phyloP scores from a whole-genome alignment of 92 coral and sea anemone genomes.

The Anthopleura xanthogrammica region DNA sequence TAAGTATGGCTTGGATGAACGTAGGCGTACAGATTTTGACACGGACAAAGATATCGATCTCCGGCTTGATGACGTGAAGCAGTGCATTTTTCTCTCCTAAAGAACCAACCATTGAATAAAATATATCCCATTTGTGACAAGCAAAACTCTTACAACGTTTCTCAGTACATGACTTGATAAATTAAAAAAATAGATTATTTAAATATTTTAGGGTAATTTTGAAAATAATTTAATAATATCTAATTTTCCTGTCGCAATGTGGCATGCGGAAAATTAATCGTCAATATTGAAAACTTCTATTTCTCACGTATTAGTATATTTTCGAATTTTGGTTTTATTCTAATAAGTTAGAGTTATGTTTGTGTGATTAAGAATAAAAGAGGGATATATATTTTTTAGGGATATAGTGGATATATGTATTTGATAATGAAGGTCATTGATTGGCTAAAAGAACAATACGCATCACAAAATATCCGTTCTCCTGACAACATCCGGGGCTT shows the following conservation, averaged over 20 bases:
- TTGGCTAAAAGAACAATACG: constrained; percentile 56
- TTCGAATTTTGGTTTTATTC: not conserved
- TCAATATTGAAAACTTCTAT: not conserved
- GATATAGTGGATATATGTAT: not conserved
- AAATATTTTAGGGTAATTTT: not conserved
- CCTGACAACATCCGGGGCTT: constrained; percentile 65
- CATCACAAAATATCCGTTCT: constrained; percentile 40
- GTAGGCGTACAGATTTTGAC: not conserved
- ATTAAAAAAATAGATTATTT: no score
- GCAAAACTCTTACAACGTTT: no score
- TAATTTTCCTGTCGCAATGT: not conserved
- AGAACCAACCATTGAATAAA: no score
- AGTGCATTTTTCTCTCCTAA: not conserved
- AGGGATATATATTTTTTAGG: not conserved
- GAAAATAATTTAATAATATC: not conserved
- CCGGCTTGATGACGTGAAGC: not conserved
- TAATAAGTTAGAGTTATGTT: not conserved
- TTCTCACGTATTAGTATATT: not conserved
- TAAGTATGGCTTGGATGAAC: not conserved
- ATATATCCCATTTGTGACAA: no score
- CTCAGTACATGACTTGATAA: no score
- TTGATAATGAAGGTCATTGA: constrained; percentile 23
- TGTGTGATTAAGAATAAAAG: not conserved
- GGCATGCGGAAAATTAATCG: not conserved
- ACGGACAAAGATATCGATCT: not conserved